Conservation (phyloP, 1,140 invertebrate genomes). For the Caligus rogercresseyi region DNA sequence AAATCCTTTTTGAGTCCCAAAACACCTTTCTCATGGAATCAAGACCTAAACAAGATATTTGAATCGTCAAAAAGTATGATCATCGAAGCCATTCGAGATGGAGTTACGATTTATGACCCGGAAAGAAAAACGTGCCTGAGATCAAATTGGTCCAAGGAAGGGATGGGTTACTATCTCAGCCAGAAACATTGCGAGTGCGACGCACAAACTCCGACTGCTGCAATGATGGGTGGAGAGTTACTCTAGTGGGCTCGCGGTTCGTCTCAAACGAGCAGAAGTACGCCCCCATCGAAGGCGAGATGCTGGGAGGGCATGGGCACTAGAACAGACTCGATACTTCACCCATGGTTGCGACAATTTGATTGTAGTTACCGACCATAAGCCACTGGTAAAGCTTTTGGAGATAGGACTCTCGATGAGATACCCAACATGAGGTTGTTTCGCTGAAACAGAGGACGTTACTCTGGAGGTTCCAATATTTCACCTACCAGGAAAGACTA, state of each 20-base stretch:
- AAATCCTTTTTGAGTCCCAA: not conserved
- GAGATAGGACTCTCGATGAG: conserved; percentile 13
- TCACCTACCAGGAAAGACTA: not conserved
- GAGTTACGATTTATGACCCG: not conserved
- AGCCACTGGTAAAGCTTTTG: conserved; percentile 11
- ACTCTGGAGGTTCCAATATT: conserved; percentile 1
- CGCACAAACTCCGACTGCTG: not conserved
- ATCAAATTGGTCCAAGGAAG: conserved; percentile 5
- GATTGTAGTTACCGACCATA: conserved; percentile 16
- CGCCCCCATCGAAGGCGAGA: conserved; percentile 12
- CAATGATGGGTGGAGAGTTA: not conserved
- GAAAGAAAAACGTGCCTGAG: not conserved
- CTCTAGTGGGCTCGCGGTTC: not conserved
- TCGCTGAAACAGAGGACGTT: conserved; percentile 2
- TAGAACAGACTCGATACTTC: conserved; percentile 16
- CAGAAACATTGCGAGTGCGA: conserved; percentile 18
- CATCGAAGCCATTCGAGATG: not conserved
- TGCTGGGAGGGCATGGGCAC: conserved; percentile 18
- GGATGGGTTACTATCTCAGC: conserved; percentile 17
- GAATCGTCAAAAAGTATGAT: not conserved
- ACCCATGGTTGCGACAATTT: conserved; percentile 1
- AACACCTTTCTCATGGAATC: not conserved
- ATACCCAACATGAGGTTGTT: not conserved
- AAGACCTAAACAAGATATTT: not conserved
- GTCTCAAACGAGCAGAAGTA: conserved; percentile 12